Evolutionary conservation across 1,140 invertebrate species (phyloP).

Genomic region (Pseudomyrmex dendroicus): DNA sequence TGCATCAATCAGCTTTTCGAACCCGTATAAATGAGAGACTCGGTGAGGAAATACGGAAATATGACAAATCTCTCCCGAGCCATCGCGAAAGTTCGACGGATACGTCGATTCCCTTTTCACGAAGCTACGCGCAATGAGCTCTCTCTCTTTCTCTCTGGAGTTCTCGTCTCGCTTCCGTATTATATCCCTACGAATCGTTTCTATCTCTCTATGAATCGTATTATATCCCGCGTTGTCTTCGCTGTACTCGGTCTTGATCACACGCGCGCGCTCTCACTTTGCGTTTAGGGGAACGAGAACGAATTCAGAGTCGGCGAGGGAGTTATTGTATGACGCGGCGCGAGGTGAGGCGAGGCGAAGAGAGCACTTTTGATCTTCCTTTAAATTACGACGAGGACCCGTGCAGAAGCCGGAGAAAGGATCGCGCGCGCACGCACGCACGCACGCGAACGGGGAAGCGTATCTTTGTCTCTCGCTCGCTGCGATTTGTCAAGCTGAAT

Average conservation of each 20-base stretch:
- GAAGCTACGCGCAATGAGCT: constrained; percentile 27
- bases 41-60: constrained; percentile 12
- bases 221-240: constrained; percentile 28
- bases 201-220: constrained; percentile 23
- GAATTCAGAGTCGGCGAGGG: constrained; percentile 35
- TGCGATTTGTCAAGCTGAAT: constrained; percentile 40
- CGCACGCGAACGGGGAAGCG: not conserved
- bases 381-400: constrained; percentile 44
- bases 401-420: constrained; percentile 34
- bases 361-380: constrained; percentile 43
- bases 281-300: constrained; percentile 22
- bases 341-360: not conserved
- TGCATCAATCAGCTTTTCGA: not conserved
- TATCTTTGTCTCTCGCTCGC: constrained; percentile 27
- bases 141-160: not conserved
- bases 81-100: constrained; percentile 33
- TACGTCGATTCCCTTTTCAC: constrained; percentile 22
- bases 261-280: constrained; percentile 22
- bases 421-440: constrained; percentile 5
- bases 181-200: not conserved
- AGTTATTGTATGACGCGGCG: constrained; percentile 5
- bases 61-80: constrained; percentile 19
- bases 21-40: constrained; percentile 18
- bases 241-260: constrained; percentile 38
- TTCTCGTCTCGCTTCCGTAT: not conserved